Evolutionary conservation across 2,113 vertebrate species (phyloP).

Genomic region (Dipodomys stephensi): DNA sequence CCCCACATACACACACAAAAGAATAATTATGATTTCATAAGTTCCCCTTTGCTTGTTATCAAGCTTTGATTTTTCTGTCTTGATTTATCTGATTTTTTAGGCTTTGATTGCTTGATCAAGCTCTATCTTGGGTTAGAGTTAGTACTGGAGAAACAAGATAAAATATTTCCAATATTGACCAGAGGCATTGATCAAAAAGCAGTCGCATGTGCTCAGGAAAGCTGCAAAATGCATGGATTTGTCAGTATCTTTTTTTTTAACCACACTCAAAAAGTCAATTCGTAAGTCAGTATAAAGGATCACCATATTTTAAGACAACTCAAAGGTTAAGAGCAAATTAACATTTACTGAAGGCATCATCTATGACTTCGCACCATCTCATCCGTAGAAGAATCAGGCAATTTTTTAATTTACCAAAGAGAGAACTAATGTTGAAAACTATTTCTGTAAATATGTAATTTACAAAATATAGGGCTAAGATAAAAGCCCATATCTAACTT

Average conservation of each 20-base stretch:
- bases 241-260: conserved; percentile 44
- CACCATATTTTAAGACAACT: conserved; percentile 34
- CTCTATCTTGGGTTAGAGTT: neutral
- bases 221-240: conserved; percentile 14
- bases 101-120: neutral
- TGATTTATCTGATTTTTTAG: neutral
- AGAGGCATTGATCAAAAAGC: neutral
- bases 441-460: neutral
- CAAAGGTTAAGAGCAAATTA: conserved; percentile 2
- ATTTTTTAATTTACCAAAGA: conserved; percentile 6
- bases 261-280: neutral
- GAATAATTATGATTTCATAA: conserved; percentile 15
- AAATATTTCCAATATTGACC: conserved; percentile 10
- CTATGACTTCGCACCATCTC: neutral
- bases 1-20: neutral
- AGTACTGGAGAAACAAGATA: neutral
- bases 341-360: neutral
- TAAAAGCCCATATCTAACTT: neutral
- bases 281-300: neutral
- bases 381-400: neutral
- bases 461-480: neutral
- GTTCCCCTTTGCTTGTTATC: neutral
- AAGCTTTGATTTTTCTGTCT: neutral
- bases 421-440: conserved; percentile 22
- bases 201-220: conserved; percentile 3